Conservation (phyloP, 1,140 invertebrate genomes). For the Araneus ventricosus region DNA sequence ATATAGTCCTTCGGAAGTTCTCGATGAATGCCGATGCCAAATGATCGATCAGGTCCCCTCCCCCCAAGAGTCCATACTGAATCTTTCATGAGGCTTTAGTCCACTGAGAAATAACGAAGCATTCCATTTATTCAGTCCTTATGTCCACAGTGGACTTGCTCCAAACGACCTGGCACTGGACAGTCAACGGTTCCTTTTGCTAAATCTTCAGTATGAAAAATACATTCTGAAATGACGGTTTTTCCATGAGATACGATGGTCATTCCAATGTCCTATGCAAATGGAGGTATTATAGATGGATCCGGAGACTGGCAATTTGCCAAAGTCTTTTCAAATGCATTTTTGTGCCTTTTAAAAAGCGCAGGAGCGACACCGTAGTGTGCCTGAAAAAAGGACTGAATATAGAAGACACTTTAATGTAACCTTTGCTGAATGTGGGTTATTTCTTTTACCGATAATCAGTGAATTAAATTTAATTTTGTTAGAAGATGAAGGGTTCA, state of each 20-base stretch:
- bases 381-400: background rate
- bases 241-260: constrained; percentile 6
- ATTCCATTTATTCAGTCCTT: background rate
- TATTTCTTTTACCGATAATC: too few species aligned
- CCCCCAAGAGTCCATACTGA: background rate
- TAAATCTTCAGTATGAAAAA: background rate
- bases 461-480: too few species aligned
- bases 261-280: constrained; percentile 6
- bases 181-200: background rate
- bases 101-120: constrained; percentile 31
- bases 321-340: background rate
- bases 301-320: background rate
- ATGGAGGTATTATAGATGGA: background rate
- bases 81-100: constrained; percentile 6
- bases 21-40: constrained; percentile 4
- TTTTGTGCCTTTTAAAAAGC: background rate
- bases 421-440: too few species aligned
- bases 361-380: background rate
- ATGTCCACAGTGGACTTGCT: background rate
- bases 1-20: background rate
- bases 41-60: background rate
- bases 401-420: too few species aligned
- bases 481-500: too few species aligned
- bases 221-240: background rate
- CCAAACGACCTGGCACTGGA: background rate